Evolutionary conservation across 2,888 invertebrate species (phyloP).

Genomic region (Sericinus montela): DNA sequence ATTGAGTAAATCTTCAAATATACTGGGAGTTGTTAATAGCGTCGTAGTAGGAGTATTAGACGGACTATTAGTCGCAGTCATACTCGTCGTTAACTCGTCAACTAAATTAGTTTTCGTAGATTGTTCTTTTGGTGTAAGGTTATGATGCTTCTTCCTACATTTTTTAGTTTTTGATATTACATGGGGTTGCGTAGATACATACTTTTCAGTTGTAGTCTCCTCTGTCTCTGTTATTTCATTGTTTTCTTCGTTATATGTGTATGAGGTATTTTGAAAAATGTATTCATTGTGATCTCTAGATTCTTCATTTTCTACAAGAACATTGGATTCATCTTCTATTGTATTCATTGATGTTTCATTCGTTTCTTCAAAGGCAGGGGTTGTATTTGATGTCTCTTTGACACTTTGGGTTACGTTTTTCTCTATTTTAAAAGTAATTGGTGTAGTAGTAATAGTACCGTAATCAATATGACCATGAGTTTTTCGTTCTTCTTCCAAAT

Average conservation of each 20-base stretch:
- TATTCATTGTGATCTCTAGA: slow-evolving; percentile 50
- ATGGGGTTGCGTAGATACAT: slow-evolving; percentile 33
- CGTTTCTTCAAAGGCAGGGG: slow-evolving; percentile 7
- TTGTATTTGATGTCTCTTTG: neutral
- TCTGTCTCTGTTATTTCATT: slow-evolving; percentile 36
- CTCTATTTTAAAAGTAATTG: slow-evolving; percentile 21
- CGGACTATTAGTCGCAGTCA: no score
- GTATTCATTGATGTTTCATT: slow-evolving; percentile 20
- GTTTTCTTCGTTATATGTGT: slow-evolving; percentile 30
- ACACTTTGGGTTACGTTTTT: slow-evolving; percentile 8
- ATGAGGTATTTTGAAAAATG: slow-evolving; percentile 43
- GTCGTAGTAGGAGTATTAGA: slow-evolving; percentile 31
- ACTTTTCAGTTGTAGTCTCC: slow-evolving; percentile 37
- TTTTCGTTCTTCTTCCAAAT: slow-evolving; percentile 33
- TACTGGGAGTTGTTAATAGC: slow-evolving; percentile 39
- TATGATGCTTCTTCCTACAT: slow-evolving; percentile 64
- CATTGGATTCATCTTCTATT: slow-evolving; percentile 25
- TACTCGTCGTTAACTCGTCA: slow-evolving; percentile 24
- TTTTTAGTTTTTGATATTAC: slow-evolving; percentile 53
- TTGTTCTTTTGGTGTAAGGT: slow-evolving; percentile 34
- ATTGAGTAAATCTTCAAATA: slow-evolving; percentile 53
- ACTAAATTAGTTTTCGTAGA: slow-evolving; percentile 26
- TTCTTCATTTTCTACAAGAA: slow-evolving; percentile 33
- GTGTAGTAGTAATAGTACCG: slow-evolving; percentile 24
- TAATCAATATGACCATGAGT: slow-evolving; percentile 41